Percentiles rank a stretch among this genome's conserved stretches.
phyloP scores from a whole-genome alignment of 1,140 invertebrate genomes.

The Drosophila sp. region DNA sequence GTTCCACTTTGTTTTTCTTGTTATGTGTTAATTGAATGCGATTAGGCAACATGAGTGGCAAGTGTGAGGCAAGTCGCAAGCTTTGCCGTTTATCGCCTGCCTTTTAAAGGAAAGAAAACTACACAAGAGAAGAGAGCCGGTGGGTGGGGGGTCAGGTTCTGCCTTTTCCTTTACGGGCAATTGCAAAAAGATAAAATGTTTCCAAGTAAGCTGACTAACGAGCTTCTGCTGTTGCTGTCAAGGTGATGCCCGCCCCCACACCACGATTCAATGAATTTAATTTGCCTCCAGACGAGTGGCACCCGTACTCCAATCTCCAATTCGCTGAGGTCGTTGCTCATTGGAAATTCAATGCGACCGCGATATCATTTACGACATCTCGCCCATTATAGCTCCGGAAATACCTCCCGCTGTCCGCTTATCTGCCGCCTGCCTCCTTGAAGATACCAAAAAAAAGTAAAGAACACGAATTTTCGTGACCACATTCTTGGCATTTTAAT shows the following conservation, averaged over 20 bases:
- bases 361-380: slow-evolving; percentile 58
- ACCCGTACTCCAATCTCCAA: neutral
- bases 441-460: neutral
- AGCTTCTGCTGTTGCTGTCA: slow-evolving; percentile 40
- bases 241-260: slow-evolving; percentile 34
- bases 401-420: slow-evolving; percentile 23
- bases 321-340: slow-evolving; percentile 33
- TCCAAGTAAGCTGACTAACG: slow-evolving; percentile 44
- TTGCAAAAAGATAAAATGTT: slow-evolving; percentile 47
- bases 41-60: slow-evolving; percentile 49
- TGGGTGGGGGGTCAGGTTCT: neutral
- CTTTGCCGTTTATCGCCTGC: slow-evolving; percentile 10
- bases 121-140: neutral
- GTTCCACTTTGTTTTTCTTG: slow-evolving; percentile 38
- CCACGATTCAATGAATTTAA: slow-evolving; percentile 2
- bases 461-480: slow-evolving; percentile 19
- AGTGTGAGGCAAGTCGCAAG: neutral
- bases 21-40: slow-evolving; percentile 74
- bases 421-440: neutral
- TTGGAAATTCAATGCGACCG: slow-evolving; percentile 66
- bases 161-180: slow-evolving; percentile 16
- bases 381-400: slow-evolving; percentile 49
- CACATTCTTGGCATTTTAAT: slow-evolving; percentile 60
- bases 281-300: slow-evolving; percentile 11
- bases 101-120: neutral